Conservation (phyloP, 2,113 vertebrate genomes). For the Hippocampus barbouri region DNA sequence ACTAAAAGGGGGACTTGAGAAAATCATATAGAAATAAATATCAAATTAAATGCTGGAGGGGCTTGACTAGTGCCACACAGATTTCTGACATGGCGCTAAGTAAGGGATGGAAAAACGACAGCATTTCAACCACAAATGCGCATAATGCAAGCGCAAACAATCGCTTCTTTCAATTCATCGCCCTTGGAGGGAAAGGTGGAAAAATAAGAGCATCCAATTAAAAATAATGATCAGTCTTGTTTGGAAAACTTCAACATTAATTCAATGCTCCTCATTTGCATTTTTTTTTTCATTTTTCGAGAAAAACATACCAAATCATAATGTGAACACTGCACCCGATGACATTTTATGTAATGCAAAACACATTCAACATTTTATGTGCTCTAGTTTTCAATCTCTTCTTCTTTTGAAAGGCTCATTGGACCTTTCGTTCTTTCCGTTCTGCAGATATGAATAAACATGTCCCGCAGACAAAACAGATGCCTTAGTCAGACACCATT, state of each 20-base stretch:
- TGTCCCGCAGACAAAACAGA: conserved; percentile 34
- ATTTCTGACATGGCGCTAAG: no score
- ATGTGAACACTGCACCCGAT: background rate
- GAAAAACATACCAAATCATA: background rate
- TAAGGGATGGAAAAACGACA: no score
- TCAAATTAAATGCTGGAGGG: no score
- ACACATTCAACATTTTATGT: background rate
- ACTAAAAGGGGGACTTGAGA: no score
- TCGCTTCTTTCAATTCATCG: background rate
- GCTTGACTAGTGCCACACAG: no score
- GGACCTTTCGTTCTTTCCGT: conserved; percentile 1
- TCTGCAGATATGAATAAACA: conserved; percentile 21
- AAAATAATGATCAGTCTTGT: background rate
- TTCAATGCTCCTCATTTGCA: background rate
- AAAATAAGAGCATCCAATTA: background rate
- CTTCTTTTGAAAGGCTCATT: background rate
- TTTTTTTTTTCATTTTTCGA: background rate
- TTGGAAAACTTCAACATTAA: background rate
- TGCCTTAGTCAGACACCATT: conserved; percentile 15
- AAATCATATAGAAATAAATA: no score
- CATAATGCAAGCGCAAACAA: no score
- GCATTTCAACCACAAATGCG: no score
- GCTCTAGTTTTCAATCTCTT: background rate
- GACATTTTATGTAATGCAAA: background rate
- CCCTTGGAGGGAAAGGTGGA: background rate